Evolutionary conservation across 2,113 vertebrate genomes (phyloP), one percentile per base, ranked within the genome.

Genomic region (Crotalus helleri): DNA sequence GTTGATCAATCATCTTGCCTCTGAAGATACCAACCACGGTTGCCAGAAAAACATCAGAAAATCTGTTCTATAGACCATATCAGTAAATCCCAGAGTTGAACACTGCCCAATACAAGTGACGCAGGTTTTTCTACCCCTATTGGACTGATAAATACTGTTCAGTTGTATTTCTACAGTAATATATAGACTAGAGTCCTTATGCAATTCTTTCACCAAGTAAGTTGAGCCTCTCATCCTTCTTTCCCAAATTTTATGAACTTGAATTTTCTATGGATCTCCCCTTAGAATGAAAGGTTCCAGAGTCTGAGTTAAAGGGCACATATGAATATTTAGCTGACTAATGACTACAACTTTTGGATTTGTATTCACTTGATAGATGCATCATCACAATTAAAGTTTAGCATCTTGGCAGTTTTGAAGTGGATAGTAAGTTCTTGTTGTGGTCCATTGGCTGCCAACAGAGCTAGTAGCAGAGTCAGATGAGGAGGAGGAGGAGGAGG

Each of bases 361-460:
- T 93, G 93, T 90, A 94, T 57, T 90, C 96, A 93, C 21, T 95
- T 96, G 85, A 26, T 93, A 93, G 39, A 95, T 81, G 87, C 51
- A 61, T 61, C 92, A 61, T 3, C 89, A 46, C 91, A 95, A 85
- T 89, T 90, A 55, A 94, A 90, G 87, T 93, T 91, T 89, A 91
- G 54, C 15, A 89, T 92, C 29, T 1, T 87, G 44, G 54, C 91
- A 94, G 29, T 6, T 85, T 54, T 94, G 90, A 94, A 94, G 85
- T 92, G 85, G 6, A 12, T 54, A 58, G 39, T 89, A 93, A 89
- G 44, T 54, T 51, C 49, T 51, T 51, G 49, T 51, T 51, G 7
- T 51, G 49, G 49, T 51, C 49, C 49, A 51, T 51, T 9, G 49
- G 49, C 49, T 51, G 49, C 9, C 49, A 51, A 51, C 49, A 51